Conservation (phyloP, 2,113 vertebrate species). For the Scytalopus superciliaris region DNA sequence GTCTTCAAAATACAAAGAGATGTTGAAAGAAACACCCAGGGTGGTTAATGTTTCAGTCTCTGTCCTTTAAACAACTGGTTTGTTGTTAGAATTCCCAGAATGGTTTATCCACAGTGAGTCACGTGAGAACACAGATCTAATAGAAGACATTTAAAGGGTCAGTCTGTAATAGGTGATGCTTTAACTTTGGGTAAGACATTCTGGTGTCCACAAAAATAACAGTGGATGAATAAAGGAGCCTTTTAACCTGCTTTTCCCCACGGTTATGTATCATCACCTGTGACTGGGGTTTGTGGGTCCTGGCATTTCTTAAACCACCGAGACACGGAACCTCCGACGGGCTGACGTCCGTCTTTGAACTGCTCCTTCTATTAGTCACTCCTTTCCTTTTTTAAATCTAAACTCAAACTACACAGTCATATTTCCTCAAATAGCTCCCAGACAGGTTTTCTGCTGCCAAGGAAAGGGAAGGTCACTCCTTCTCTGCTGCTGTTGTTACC, state of each 20-base stretch:
- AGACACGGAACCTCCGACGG: neutral
- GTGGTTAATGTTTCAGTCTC: fast-evolving
- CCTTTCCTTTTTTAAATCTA: neutral
- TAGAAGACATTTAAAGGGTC: fast-evolving
- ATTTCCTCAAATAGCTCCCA: neutral
- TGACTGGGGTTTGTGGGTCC: neutral
- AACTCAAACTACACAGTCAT: neutral
- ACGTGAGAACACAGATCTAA: fast-evolving
- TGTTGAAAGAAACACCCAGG: neutral
- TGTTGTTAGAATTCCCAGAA: neutral
- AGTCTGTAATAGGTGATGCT: neutral
- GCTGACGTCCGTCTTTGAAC: neutral
- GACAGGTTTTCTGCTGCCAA: neutral
- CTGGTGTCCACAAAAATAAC: neutral
- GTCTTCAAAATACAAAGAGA: neutral
- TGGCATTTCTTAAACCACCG: neutral
- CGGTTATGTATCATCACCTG: fast-evolving
- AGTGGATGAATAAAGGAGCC: neutral
- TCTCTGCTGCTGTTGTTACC: neutral
- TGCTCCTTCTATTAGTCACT: neutral
- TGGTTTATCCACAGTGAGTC: fast-evolving
- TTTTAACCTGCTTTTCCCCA: neutral
- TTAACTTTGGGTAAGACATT: too few species aligned
- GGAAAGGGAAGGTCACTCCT: neutral
- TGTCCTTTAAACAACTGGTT: neutral